Base-by-base conservation (phyloP, 1,140 invertebrate genomes). In the Colletes latitarsis region DNA sequence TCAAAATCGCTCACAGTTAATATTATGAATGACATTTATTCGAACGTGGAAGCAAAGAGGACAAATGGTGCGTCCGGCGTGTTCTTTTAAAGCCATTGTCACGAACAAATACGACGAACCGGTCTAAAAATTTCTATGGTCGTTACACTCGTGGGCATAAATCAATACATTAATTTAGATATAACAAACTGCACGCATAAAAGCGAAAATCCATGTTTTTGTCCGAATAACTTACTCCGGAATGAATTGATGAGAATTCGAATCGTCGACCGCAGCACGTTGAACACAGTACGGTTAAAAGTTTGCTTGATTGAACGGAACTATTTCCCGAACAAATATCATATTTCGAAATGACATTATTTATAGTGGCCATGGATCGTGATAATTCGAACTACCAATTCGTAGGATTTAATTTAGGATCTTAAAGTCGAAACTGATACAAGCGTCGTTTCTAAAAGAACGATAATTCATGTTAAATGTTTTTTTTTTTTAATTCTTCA, bases 191-290 rank as follows among this genome's bases (percentile, higher is more conserved):
- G 57, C 6, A 73, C 52, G 49, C n/a, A 63, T 57, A 41, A 79
- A 79, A 79, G 77, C 77, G 77, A 73, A 64, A 79, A 79, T 17
- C 60, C 77, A 17, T 79, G 77, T 79, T 79, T 72, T 46, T 41
- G 69, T 73, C 10, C 39, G 39, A 39, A 49, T 21, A 49, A 60
- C 49, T 71, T 72, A 55, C 49, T 49, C 15, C 41, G 43, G 43
- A 73, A 73, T 79, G 77, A 79, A 79, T 73, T 57, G 69, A 79
- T 58, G 77, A 73, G 69, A 79, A 49, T 73, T 66, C 77, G 60
- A 73, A 73, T 73, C 15, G 69, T 67, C 66, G 64, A 62, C 39
- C 64, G 58, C 41, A 14, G 66, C 74, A 43, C 17, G 67, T 15
- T 66, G 67, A 55, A 71, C 55, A 60, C 52, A 77, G 63, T 77